phyloP scores from a whole-genome alignment of 2,888 invertebrate genomes.

The Ormyrus pomaceus region DNA sequence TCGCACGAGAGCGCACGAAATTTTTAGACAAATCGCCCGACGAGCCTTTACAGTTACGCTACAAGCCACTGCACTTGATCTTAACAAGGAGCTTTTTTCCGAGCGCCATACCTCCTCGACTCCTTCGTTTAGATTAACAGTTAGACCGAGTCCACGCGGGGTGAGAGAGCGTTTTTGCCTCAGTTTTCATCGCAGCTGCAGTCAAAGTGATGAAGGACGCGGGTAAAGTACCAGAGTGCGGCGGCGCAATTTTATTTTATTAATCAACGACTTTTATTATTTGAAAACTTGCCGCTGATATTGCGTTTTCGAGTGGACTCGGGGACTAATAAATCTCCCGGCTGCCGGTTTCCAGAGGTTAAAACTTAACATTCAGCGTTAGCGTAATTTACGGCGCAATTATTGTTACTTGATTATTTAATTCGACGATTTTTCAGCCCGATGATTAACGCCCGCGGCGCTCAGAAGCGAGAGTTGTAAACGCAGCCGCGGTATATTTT shows the following conservation, averaged over 20 bases:
- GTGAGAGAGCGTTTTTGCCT: constrained; percentile 6
- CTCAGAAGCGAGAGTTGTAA: neutral
- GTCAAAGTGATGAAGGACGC: too few species aligned
- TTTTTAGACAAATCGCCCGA: constrained; percentile 35
- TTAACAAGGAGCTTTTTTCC: constrained; percentile 46
- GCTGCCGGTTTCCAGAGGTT: too few species aligned
- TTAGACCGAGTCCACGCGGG: neutral
- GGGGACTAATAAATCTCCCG: too few species aligned
- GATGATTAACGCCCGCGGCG: neutral
- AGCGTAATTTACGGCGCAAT: constrained; percentile 1
- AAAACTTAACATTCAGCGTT: neutral
- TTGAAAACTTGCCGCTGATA: too few species aligned
- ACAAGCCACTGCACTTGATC: constrained; percentile 37
- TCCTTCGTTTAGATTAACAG: constrained; percentile 37
- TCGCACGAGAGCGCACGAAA: neutral
- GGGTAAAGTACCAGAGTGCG: too few species aligned
- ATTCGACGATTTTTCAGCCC: constrained; percentile 13
- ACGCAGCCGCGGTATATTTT: neutral
- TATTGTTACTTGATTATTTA: constrained; percentile 27
- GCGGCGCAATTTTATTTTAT: too few species aligned
- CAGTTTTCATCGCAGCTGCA: neutral
- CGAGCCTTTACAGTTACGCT: constrained; percentile 40
- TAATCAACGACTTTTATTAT: too few species aligned
- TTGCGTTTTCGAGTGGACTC: too few species aligned
- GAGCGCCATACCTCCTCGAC: neutral